phyloP scores from a whole-genome alignment of 2,113 vertebrate species.

The Gnathonemus echidnorhynchus region DNA sequence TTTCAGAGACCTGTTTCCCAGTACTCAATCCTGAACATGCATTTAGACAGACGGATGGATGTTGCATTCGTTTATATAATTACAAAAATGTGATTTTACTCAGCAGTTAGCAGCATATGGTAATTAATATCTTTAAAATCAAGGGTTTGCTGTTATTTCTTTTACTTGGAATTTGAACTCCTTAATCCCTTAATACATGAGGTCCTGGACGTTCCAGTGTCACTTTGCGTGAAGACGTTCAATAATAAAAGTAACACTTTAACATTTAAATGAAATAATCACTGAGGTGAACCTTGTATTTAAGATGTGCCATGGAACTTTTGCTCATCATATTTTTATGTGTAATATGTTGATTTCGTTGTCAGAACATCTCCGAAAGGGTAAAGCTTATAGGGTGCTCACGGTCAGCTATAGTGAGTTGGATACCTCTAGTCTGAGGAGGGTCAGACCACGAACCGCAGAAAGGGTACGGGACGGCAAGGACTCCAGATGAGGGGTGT shows the following conservation, averaged over 20 bases:
- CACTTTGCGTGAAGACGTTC: not conserved
- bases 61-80: not conserved
- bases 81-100: not conserved
- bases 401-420: too few species aligned
- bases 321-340: not conserved
- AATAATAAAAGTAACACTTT: not conserved
- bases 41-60: not conserved
- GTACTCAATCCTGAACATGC: not conserved
- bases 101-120: not conserved
- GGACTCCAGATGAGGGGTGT: not conserved
- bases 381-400: too few species aligned
- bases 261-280: not conserved
- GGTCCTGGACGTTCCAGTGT: not conserved
- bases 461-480: not conserved
- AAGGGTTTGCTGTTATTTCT: not conserved
- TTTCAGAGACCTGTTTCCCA: not conserved
- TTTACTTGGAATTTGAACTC: not conserved
- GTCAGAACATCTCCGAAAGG: not conserved
- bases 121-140: not conserved
- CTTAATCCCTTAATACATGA: not conserved
- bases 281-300: not conserved
- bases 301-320: not conserved
- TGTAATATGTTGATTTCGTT: not conserved
- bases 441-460: too few species aligned
- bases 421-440: too few species aligned